A percentile compares a stretch with the other conserved stretches of the same genome.
These are phyloP conservation scores for Columba janthina DNA, from an alignment of 2,113 vertebrate species.

Conservation along the genomic window DNA sequence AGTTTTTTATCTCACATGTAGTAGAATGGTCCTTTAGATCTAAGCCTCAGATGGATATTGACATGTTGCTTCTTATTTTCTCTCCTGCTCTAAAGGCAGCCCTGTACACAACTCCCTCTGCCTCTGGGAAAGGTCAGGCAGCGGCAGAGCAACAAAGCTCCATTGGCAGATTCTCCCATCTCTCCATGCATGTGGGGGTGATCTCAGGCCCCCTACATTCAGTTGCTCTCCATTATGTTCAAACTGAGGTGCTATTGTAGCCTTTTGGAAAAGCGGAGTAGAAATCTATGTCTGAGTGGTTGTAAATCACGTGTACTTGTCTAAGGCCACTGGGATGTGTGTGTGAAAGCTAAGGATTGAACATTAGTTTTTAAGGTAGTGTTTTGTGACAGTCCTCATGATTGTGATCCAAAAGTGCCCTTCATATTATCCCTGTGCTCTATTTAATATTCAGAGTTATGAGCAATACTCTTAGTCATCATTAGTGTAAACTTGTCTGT, in stretches of 20 bases:
- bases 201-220: rapidly evolving
- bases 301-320: background rate
- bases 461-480: background rate
- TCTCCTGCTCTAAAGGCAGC: background rate
- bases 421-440: background rate
- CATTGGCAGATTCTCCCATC: background rate
- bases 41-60: background rate
- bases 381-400: background rate
- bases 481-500: background rate
- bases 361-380: background rate
- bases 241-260: background rate
- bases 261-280: background rate
- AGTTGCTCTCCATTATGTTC: background rate
- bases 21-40: background rate
- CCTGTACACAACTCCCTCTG: background rate
- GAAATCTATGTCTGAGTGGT: background rate
- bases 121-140: background rate
- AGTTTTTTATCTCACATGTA: background rate
- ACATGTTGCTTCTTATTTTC: background rate
- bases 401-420: background rate
- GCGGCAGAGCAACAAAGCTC: background rate
- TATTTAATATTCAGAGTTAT: background rate
- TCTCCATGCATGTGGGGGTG: background rate
- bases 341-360: background rate
- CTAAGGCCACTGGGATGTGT: background rate